A percentile compares a stretch with the other conserved stretches of the same genome.
phyloP scores from a whole-genome alignment of 2,113 vertebrate genomes.

The Corydoras maculifer region DNA sequence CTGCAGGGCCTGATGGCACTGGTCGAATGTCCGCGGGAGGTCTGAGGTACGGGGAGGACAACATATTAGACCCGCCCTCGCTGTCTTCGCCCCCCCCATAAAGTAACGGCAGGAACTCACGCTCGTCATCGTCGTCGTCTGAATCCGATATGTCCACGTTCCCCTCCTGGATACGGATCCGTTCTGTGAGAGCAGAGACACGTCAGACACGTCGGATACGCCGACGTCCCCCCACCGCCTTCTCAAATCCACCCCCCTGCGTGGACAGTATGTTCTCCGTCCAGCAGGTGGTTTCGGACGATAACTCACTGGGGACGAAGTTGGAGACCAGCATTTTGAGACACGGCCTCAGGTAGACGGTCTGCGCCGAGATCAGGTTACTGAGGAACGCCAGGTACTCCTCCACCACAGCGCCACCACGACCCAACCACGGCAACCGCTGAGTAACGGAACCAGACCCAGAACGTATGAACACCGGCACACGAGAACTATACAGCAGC shows the following conservation, averaged over 20 bases:
- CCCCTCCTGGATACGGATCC: constrained; percentile 77
- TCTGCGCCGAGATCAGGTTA: constrained; percentile 93
- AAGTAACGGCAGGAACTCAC: constrained; percentile 61
- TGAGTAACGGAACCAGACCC: constrained; percentile 41
- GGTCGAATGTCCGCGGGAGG: constrained; percentile 76
- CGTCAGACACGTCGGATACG: constrained; percentile 79
- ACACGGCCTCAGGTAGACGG: constrained; percentile 82
- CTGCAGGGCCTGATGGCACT: constrained; percentile 86
- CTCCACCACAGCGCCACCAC: constrained; percentile 80
- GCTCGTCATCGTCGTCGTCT: constrained; percentile 90
- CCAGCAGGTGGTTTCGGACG: too few species aligned
- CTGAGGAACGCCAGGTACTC: constrained; percentile 89
- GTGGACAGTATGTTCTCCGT: too few species aligned
- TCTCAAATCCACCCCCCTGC: constrained; percentile 43
- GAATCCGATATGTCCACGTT: constrained; percentile 88
- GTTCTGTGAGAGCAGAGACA: constrained; percentile 59
- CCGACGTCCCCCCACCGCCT: constrained; percentile 80
- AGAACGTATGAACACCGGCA: too few species aligned
- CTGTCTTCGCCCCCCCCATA: not conserved
- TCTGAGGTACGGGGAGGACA: constrained; percentile 54
- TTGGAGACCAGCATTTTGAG: constrained; percentile 80
- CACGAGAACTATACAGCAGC: too few species aligned
- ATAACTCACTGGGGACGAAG: constrained; percentile 77
- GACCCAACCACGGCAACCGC: constrained; percentile 81
- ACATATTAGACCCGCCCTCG: too few species aligned